Evolutionary conservation across 1,140 invertebrate genomes (phyloP).

Genomic region (Frieseomelitta varia): DNA sequence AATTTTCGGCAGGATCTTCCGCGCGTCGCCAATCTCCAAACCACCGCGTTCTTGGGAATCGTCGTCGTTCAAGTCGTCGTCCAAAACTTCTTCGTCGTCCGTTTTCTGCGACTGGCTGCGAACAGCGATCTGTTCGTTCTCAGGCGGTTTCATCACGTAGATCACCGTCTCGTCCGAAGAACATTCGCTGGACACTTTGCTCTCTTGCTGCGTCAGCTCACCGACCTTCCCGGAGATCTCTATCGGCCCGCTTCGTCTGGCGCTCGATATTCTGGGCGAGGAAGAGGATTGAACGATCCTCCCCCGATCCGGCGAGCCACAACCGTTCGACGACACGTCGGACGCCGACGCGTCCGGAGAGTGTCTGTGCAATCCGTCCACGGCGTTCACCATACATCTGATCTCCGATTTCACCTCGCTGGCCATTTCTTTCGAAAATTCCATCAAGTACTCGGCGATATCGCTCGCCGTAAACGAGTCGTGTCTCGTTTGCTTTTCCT

Average conservation of each 20-base stretch:
- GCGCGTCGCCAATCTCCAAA: slow-evolving; percentile 50
- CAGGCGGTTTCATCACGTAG: slow-evolving; percentile 76
- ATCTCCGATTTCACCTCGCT: slow-evolving; percentile 90
- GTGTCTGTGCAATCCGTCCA: slow-evolving; percentile 85
- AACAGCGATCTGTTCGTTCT: slow-evolving; percentile 51
- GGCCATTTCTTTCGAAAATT: slow-evolving; percentile 89
- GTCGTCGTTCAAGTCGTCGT: slow-evolving; percentile 81
- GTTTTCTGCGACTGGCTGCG: slow-evolving; percentile 59
- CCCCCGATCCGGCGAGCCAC: slow-evolving; percentile 76
- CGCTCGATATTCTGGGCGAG: slow-evolving; percentile 54
- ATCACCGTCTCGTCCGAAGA: slow-evolving; percentile 81
- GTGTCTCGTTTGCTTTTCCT: slow-evolving; percentile 67
- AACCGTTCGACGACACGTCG: slow-evolving; percentile 75
- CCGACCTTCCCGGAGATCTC: slow-evolving; percentile 71
- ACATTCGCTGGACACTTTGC: slow-evolving; percentile 81
- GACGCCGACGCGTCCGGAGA: slow-evolving; percentile 75
- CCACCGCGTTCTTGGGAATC: slow-evolving; percentile 64
- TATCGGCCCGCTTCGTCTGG: slow-evolving; percentile 53
- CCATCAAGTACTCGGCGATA: slow-evolving; percentile 89
- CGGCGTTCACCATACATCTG: slow-evolving; percentile 85
- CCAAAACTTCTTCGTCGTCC: slow-evolving; percentile 72
- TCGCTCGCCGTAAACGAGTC: slow-evolving; percentile 88
- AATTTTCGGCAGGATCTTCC: slow-evolving; percentile 81
- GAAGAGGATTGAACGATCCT: slow-evolving; percentile 55
- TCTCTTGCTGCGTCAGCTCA: slow-evolving; percentile 76